Base-by-base conservation (phyloP, 2,888 invertebrate species). In the Hydrotaea cyrtoneurina region DNA sequence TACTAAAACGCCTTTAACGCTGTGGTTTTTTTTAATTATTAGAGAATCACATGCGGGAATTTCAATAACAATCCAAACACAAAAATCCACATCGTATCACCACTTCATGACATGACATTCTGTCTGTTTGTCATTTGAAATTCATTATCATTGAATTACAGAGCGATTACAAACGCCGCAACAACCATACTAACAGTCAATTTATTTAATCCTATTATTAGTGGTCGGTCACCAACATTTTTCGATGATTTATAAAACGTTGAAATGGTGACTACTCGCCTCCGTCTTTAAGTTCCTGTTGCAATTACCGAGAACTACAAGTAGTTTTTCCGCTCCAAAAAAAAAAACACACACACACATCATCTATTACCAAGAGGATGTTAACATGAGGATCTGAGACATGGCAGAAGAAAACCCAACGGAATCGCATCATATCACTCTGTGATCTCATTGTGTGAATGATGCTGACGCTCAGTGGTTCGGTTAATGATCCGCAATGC, bases 151-250 rank as follows among this genome's bases (percentile, higher is more conserved):
- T 74, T 17, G 46, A 74, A 74, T 74, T 74, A 46, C 26, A 74
- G 2, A 36, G 69, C 23, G 13, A 74, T 39, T 57, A 59, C 59
- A 74, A 55, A 10, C 7, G 57, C 72, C 26, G 31, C 3, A 26
- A 26, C 13, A 69, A 19, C 50, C 50, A 23, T 15, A 57, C n/a
- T 36, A 39, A 39, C 55, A 13, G 59, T 26, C 26, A 74, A 23
- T 74, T 46, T 17, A 74, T 74, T 74, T 62, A 74, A 74, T 74
- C 74, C 74, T 46, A 74, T 74, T 74, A 73, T 55, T 31, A 10
- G 39, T 69, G 13, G 15, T 69, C 46, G 13, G 15, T 69, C 46
- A 69, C 15, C 69, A 43, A 69, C 69, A 69, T 69, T 69, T 69
- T 39, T 69, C 21, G 69, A 69, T 69, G 69, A 69, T 69, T 69